Percentiles rank a stretch among this genome's conserved stretches.
Conservation (phyloP, 2,113 vertebrate genomes). For the Gasterosteus aculeatus region DNA sequence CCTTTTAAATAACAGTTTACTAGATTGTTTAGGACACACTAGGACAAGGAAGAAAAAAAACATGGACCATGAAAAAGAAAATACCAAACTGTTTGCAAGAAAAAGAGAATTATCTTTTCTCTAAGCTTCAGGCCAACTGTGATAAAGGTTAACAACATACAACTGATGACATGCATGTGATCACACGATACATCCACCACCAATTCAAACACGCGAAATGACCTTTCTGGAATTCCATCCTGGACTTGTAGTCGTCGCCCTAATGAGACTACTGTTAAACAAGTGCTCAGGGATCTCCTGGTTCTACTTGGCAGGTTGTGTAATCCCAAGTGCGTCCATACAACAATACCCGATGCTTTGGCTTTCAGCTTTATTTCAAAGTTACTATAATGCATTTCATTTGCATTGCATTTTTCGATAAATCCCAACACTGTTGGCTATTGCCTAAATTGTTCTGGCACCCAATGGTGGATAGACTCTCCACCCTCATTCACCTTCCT, state of each 20-base stretch:
- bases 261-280: constrained; percentile 25
- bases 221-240: constrained; percentile 35
- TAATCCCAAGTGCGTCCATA: background rate
- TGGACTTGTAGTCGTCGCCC: constrained; percentile 6
- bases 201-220: constrained; percentile 23
- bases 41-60: background rate
- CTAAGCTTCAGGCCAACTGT: constrained; percentile 1
- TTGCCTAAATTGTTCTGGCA: background rate
- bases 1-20: background rate
- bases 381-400: background rate
- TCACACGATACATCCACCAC: background rate
- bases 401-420: background rate
- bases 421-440: background rate
- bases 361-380: background rate
- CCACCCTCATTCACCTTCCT: background rate
- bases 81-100: constrained; percentile 3
- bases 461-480: background rate
- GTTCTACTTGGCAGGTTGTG: background rate
- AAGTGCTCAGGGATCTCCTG: background rate
- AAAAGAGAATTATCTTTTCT: constrained; percentile 23
- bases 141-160: constrained; percentile 39
- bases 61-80: background rate
- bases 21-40: background rate
- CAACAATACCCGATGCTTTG: background rate
- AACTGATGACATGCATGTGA: constrained; percentile 8